A percentile compares a stretch with the other conserved stretches of the same genome.
Conservation (phyloP, 2,888 invertebrate species). For the Cancer borealis region DNA sequence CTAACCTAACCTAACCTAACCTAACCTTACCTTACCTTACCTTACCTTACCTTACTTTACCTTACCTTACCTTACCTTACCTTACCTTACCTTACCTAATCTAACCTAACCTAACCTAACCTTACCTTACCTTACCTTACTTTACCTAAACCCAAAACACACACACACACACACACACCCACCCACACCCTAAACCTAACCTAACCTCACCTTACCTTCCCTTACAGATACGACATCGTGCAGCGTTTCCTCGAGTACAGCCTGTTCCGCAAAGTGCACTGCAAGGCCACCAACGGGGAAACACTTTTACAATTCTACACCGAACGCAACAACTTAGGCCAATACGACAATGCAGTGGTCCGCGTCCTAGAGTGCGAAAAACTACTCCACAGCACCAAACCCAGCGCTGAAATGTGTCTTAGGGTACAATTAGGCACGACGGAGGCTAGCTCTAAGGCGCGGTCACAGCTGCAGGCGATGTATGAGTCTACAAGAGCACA, state of each 20-base stretch:
- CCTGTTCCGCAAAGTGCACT: slow-evolving; percentile 74
- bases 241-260: slow-evolving; percentile 77
- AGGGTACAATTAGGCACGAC: slow-evolving; percentile 76
- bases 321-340: slow-evolving; percentile 76
- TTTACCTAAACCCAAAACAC: too few relatives aligned
- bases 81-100: too few relatives aligned
- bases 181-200: too few relatives aligned
- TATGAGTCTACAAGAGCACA: slow-evolving; percentile 77
- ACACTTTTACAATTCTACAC: slow-evolving; percentile 77
- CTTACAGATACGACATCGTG: slow-evolving; percentile 76
- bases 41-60: too few relatives aligned
- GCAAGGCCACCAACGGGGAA: slow-evolving; percentile 76
- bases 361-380: slow-evolving; percentile 77
- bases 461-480: slow-evolving; percentile 76
- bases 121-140: neutral
- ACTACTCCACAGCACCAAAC: slow-evolving; percentile 66
- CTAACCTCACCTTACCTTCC: neutral
- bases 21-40: too few relatives aligned
- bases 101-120: neutral
- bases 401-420: slow-evolving; percentile 76
- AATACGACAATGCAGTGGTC: slow-evolving; percentile 77
- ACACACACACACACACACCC: too few relatives aligned
- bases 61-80: too few relatives aligned
- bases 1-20: too few relatives aligned
- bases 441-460: slow-evolving; percentile 76